Evolutionary conservation across 2,797 vertebrate species (phyloP), one percentile per base, ranked within the genome.

Genomic region (Phalloptychus januarius): DNA sequence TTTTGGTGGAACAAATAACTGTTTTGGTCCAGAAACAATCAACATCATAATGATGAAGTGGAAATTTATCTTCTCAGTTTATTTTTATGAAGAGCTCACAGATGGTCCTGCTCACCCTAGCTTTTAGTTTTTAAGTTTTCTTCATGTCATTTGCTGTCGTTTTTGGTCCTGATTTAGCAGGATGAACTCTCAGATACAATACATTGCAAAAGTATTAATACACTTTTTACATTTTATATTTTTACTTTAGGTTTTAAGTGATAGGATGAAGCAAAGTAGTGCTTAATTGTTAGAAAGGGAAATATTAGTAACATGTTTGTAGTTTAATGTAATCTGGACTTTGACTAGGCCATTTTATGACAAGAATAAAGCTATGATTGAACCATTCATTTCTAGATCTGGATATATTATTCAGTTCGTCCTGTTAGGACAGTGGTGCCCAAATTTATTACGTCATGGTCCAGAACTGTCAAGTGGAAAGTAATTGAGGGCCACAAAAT

Each of bases 31-130:
- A 46, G 48, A 86, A 88, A 90, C 78, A 78, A 36, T 88, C 76
- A 73, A 63, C 88, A 91, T 83, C 88, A 91, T 83, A 71, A 79
- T 86, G 79, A 77, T 48, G 56, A 87, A 88, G 74, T 85, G 44
- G 75, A 88, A 36, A 82, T 85, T 77, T 87, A 87, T 87, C 81
- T 58, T 77, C 87, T 81, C n/a, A 80, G 56, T 85, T 88, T 84
- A 71, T 67, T 31, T 18, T 63, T 7, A 16, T 48, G 46, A 54
- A 85, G 75, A 80, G 85, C 36, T 72, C 36, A 5, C 50, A 77
- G 65, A 77, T 86, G 74, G 77, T 72, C 5, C 58, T 33, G 56
- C 28, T 15, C 5, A 12, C 73, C 82, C 75, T 44, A 40, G 54
- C 70, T 46, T 72, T 73, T 71, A 20, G 65, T 71, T 1, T 80